These are phyloP conservation scores for Coenonympha glycerion DNA, from an alignment of 2,888 invertebrate species.

Conservation along the genomic window DNA sequence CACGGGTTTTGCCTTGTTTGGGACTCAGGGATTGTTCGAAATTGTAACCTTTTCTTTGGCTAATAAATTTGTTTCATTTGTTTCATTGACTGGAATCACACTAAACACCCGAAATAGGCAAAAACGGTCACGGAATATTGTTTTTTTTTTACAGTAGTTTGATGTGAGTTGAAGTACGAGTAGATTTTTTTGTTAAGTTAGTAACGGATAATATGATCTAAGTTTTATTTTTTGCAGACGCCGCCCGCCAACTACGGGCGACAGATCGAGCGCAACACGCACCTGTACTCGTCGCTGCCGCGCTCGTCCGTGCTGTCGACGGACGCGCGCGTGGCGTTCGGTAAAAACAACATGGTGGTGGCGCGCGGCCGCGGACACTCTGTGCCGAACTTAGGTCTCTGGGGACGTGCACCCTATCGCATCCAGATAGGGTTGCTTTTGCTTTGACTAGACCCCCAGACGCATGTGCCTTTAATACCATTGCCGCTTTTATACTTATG, in stretches of 20 bases:
- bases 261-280: slow-evolving; percentile 81
- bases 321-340: slow-evolving; percentile 82
- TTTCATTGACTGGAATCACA: too few relatives aligned
- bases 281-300: slow-evolving; percentile 85
- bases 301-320: slow-evolving; percentile 75
- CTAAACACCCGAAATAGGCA: too few relatives aligned
- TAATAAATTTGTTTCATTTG: too few relatives aligned
- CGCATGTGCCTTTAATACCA: slow-evolving; percentile 3
- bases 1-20: too few relatives aligned
- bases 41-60: too few relatives aligned
- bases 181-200: too few relatives aligned
- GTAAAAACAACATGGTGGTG: slow-evolving; percentile 77
- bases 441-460: slow-evolving; percentile 6
- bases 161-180: too few relatives aligned
- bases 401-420: slow-evolving; percentile 35
- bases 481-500: slow-evolving; percentile 4
- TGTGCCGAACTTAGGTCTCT: slow-evolving; percentile 92
- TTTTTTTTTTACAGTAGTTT: too few relatives aligned
- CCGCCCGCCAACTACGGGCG: slow-evolving; percentile 85
- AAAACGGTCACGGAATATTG: too few relatives aligned
- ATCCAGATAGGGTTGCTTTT: slow-evolving; percentile 21
- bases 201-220: too few relatives aligned
- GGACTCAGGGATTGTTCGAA: too few relatives aligned
- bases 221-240: too few relatives aligned
- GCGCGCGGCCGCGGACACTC: slow-evolving; percentile 79